Conservation (phyloP, 2,888 invertebrate genomes). For the Marronus borbonicus region DNA sequence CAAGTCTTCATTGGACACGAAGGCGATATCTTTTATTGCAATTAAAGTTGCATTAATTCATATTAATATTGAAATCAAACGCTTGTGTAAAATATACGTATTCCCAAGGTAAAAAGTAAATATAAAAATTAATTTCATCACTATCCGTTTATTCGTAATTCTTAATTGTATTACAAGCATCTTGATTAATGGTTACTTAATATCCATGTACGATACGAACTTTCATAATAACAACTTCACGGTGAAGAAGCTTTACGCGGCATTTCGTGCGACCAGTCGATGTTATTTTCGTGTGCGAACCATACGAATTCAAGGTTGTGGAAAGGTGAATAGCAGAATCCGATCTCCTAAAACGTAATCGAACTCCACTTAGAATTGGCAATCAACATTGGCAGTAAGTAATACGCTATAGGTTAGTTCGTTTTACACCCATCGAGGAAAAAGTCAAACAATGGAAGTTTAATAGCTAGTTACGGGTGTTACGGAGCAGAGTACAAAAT, state of each 20-base stretch:
- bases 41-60: too few relatives aligned
- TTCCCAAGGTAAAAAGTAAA: background rate
- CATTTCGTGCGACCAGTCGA: slow-evolving; percentile 16
- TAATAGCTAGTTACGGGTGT: background rate
- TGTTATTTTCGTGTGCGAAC: slow-evolving; percentile 16
- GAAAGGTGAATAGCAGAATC: slow-evolving; percentile 35
- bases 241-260: background rate
- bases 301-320: slow-evolving; percentile 37
- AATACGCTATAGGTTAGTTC: background rate
- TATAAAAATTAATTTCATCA: background rate
- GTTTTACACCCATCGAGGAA: background rate
- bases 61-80: too few relatives aligned
- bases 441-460: slow-evolving; percentile 16
- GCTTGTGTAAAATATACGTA: too few relatives aligned
- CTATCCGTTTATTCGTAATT: slow-evolving; percentile 24
- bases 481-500: background rate
- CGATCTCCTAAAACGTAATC: slow-evolving; percentile 27
- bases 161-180: slow-evolving; percentile 17
- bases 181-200: slow-evolving; percentile 23
- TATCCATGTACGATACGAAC: background rate
- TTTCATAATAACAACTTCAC: slow-evolving; percentile 20
- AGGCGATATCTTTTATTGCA: too few relatives aligned
- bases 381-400: slow-evolving; percentile 10
- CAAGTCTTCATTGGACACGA: too few relatives aligned
- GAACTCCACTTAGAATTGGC: slow-evolving; percentile 5